Percentiles rank a stretch among this genome's conserved stretches.
phyloP scores from a whole-genome alignment of 2,888 invertebrate species.

The Drosophila kokeensis region DNA sequence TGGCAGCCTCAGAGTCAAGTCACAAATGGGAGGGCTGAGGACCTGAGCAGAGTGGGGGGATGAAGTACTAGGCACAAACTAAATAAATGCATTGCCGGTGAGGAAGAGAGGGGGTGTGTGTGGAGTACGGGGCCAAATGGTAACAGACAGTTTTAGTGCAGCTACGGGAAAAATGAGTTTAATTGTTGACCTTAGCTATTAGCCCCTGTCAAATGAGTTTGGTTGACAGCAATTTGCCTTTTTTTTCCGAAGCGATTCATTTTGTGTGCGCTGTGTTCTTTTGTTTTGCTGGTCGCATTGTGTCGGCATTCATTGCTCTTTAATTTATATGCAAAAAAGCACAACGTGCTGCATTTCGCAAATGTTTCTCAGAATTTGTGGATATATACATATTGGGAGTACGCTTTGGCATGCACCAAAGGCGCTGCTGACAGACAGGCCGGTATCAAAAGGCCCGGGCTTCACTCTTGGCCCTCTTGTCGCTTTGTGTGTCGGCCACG shows the following conservation, averaged over 20 bases:
- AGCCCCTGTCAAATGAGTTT: conserved; percentile 75
- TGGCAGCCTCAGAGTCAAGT: conserved; percentile 53
- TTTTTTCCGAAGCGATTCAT: conserved; percentile 2
- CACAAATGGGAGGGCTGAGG: conserved; percentile 21
- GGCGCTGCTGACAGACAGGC: conserved; percentile 68
- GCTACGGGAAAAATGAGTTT: conserved; percentile 65
- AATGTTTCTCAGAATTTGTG: conserved; percentile 65
- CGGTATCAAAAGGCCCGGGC: conserved; percentile 34
- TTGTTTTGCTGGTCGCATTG: conserved; percentile 17
- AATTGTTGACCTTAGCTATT: conserved; percentile 80
- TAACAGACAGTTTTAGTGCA: conserved; percentile 64
- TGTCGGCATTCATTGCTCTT: conserved; percentile 44
- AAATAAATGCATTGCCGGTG: conserved; percentile 70
- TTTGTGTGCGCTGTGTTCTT: conserved; percentile 8
- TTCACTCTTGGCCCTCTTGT: conserved; percentile 46
- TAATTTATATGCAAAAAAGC: conserved; percentile 75
- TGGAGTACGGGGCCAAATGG: conserved; percentile 5
- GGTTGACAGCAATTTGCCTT: conserved; percentile 64
- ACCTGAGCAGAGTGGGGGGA: neutral
- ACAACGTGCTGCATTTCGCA: conserved; percentile 64
- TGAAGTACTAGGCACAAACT: conserved; percentile 44
- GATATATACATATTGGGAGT: conserved; percentile 26
- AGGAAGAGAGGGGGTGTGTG: neutral
- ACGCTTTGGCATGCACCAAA: conserved; percentile 66
- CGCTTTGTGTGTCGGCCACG: conserved; percentile 50